Percentiles rank a stretch among this genome's conserved stretches.
Evolutionary conservation across 2,888 invertebrate species (phyloP).

Genomic region (Masnerella sp.): DNA sequence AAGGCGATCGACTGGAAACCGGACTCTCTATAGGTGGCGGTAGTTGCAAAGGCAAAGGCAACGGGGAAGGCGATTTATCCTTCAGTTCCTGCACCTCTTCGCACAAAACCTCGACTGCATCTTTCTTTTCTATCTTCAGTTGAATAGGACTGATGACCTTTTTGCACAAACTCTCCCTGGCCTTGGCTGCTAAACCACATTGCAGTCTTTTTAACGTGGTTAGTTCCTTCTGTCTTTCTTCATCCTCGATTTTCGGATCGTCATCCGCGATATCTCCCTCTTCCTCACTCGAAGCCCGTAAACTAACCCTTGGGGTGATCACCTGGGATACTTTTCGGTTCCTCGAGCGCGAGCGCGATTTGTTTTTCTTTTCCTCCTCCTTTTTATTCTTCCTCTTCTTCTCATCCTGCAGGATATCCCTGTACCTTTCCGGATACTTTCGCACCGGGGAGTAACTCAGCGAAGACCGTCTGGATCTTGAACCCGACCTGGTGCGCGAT

Average conservation of each 20-base stretch:
- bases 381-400: conserved; percentile 81
- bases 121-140: conserved; percentile 69
- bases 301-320: conserved; percentile 73
- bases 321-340: conserved; percentile 64
- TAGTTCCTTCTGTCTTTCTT: conserved; percentile 83
- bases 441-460: conserved; percentile 85
- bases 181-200: conserved; percentile 84
- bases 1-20: conserved; percentile 72
- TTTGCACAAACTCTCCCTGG: conserved; percentile 83
- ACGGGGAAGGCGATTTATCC: conserved; percentile 50
- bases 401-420: conserved; percentile 82
- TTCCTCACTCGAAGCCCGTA: conserved; percentile 76
- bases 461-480: conserved; percentile 77
- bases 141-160: conserved; percentile 76
- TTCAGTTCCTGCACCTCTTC: conserved; percentile 74
- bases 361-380: conserved; percentile 69
- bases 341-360: conserved; percentile 69
- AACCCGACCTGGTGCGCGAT: conserved; percentile 63
- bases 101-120: conserved; percentile 67
- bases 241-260: conserved; percentile 79
- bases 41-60: conserved; percentile 51
- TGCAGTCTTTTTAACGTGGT: conserved; percentile 83
- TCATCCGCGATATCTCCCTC: conserved; percentile 80
- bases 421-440: conserved; percentile 84
- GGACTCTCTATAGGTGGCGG: conserved; percentile 66